phyloP scores from a whole-genome alignment of 1,140 invertebrate genomes.

The Aphaenogaster ashmeadi region DNA sequence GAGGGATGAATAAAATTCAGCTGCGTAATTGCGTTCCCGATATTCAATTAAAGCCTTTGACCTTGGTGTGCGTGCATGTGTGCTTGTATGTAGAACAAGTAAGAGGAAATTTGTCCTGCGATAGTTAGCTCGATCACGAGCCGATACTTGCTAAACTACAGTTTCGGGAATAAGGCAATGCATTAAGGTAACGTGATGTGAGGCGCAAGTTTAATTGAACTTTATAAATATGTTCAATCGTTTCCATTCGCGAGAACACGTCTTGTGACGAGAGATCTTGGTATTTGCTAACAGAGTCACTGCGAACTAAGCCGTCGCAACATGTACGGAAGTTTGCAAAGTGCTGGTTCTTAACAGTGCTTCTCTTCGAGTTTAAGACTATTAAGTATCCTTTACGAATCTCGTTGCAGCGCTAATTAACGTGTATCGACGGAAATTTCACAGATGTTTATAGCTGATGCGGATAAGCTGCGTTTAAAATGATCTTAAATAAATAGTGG shows the following conservation, averaged over 20 bases:
- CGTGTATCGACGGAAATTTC: constrained; percentile 7
- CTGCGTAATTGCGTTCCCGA: background rate
- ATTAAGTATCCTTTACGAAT: constrained; percentile 26
- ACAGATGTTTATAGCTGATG: background rate
- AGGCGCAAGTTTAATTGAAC: constrained; percentile 10
- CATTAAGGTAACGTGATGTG: constrained; percentile 4
- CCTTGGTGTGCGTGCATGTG: background rate
- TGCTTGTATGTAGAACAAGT: background rate
- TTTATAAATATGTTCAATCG: constrained; percentile 24
- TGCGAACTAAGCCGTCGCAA: constrained; percentile 10
- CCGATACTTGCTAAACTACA: background rate
- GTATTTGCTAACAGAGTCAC: background rate
- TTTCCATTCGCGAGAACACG: background rate
- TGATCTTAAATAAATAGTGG: constrained; percentile 28
- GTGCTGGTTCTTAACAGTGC: constrained; percentile 8
- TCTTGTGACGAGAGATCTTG: background rate
- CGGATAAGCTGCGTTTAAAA: background rate
- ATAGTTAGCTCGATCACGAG: background rate
- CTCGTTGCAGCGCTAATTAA: constrained; percentile 19
- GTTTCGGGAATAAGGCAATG: background rate
- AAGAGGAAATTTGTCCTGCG: background rate
- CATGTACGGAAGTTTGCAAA: constrained; percentile 32
- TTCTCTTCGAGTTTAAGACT: background rate
- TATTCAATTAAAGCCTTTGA: constrained; percentile 28
- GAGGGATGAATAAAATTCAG: constrained; percentile 18